phyloP scores from a whole-genome alignment of 2,888 invertebrate genomes.

The Ophioninae sp. region DNA sequence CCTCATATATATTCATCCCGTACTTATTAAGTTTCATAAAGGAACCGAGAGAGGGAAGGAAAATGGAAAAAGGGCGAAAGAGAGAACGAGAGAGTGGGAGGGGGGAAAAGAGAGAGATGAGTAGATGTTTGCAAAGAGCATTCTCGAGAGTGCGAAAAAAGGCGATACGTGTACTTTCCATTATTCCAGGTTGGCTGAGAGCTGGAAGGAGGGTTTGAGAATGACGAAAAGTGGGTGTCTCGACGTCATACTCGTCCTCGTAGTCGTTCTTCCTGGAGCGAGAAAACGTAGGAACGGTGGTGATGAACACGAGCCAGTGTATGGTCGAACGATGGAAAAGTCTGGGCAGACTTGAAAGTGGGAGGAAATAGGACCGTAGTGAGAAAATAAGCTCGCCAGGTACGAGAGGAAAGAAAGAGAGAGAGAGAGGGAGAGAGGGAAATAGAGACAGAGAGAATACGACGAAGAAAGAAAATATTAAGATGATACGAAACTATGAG shows the following conservation, averaged over 20 bases:
- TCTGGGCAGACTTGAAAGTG: slow-evolving; percentile 36
- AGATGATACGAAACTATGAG: too few relatives aligned
- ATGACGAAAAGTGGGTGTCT: slow-evolving; percentile 58
- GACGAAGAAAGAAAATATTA: too few relatives aligned
- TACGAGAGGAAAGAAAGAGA: not conserved
- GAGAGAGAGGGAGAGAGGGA: too few relatives aligned
- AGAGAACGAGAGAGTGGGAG: slow-evolving; percentile 48
- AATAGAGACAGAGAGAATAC: too few relatives aligned
- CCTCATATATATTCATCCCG: slow-evolving; percentile 66
- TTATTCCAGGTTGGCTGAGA: slow-evolving; percentile 73
- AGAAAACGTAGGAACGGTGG: slow-evolving; percentile 69
- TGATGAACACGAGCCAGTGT: slow-evolving; percentile 71
- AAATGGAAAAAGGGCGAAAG: slow-evolving; percentile 39
- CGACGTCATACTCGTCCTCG: slow-evolving; percentile 41
- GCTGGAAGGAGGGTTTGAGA: slow-evolving; percentile 48
- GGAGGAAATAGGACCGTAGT: slow-evolving; percentile 17
- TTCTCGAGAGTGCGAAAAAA: slow-evolving; percentile 32
- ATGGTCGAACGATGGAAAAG: slow-evolving; percentile 66
- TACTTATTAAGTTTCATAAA: slow-evolving; percentile 80
- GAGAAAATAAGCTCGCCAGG: slow-evolving; percentile 10
- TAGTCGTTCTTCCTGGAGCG: slow-evolving; percentile 30
- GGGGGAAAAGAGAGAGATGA: slow-evolving; percentile 36
- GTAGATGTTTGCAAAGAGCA: slow-evolving; percentile 18
- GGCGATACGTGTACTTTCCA: slow-evolving; percentile 74
- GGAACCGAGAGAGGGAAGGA: slow-evolving; percentile 58